Percentiles rank a stretch among this genome's conserved stretches.
Conservation (phyloP, 2,888 invertebrate species). For the Ypsolopha scabrella region DNA sequence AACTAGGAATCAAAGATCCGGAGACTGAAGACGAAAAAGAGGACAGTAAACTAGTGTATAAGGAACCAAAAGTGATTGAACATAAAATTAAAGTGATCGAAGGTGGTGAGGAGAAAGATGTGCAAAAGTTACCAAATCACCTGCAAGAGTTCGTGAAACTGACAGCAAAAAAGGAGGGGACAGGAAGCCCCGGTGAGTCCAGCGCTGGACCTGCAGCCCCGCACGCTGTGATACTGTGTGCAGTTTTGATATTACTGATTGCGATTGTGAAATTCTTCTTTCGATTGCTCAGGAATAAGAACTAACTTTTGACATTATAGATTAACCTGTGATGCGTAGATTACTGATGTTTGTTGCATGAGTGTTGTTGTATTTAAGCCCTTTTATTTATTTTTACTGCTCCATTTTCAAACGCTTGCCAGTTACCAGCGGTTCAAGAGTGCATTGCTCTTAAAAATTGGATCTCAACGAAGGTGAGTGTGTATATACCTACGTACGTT, state of each 20-base stretch:
- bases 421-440: neutral
- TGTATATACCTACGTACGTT: neutral
- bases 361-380: slow-evolving; percentile 27
- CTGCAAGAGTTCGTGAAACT: slow-evolving; percentile 83
- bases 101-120: slow-evolving; percentile 71
- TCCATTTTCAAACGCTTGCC: slow-evolving; percentile 2
- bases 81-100: slow-evolving; percentile 75
- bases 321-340: neutral
- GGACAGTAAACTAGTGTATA: slow-evolving; percentile 36
- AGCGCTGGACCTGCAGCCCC: slow-evolving; percentile 44
- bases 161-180: slow-evolving; percentile 63
- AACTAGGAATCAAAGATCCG: slow-evolving; percentile 76
- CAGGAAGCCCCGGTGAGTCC: slow-evolving; percentile 64
- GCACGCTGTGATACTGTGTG: slow-evolving; percentile 64
- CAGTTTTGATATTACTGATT: slow-evolving; percentile 57
- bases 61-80: slow-evolving; percentile 51
- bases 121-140: slow-evolving; percentile 78
- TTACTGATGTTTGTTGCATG: slow-evolving; percentile 22
- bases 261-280: slow-evolving; percentile 51
- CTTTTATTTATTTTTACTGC: slow-evolving; percentile 1
- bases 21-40: slow-evolving; percentile 73
- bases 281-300: slow-evolving; percentile 43
- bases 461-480: neutral
- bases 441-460: neutral
- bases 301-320: slow-evolving; percentile 10